Evolutionary conservation across 2,888 invertebrate genomes (phyloP), one percentile per base, ranked within the genome.

Genomic region (Furcula furcula): DNA sequence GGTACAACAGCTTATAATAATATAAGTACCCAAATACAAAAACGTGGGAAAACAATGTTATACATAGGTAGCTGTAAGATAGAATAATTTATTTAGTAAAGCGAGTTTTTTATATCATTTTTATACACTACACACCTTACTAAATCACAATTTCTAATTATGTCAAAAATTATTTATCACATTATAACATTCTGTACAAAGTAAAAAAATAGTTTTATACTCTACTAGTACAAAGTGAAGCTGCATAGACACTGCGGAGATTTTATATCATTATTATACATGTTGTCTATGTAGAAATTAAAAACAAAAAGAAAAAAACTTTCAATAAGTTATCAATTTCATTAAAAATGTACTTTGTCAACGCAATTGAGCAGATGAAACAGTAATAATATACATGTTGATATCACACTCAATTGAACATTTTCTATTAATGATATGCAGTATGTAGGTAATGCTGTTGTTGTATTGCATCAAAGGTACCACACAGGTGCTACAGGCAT

Each of bases 111-210:
- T 80, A 57, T 60, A 60, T 65, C 70, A 63, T 72, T 63, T 60
- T 69, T 68, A 71, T 67, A 69, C 77, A 77, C 82, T 86, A 85
- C 84, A 86, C 85, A 83, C 85, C 71, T 82, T 81, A 80, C 80
- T 85, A 82, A 85, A 86, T 85, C 85, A 85, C 86, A 86, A 84
- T 82, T 72, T 78, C 81, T 85, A 86, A 81, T 82, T 81, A 83
- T 84, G 76, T 85, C 83, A 82, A 86, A 82, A 82, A 75, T 75
- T 76, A 78, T 79, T 82, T 87, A 87, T 88, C 87, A 88, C 87
- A 87, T 85, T 76, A 81, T 79, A 84, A 84, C 76, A 78, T 78
- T 80, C 71, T 87, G 85, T 87, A 87, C 85, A 87, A 79, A 78
- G 86, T 88, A 86, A 85, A 87, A 87, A 87, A 86, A 86, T 86